Percentiles rank a stretch among this genome's conserved stretches.
These are phyloP conservation scores for Anorthoa munda DNA, from an alignment of 2,888 invertebrate species.

Conservation along the genomic window DNA sequence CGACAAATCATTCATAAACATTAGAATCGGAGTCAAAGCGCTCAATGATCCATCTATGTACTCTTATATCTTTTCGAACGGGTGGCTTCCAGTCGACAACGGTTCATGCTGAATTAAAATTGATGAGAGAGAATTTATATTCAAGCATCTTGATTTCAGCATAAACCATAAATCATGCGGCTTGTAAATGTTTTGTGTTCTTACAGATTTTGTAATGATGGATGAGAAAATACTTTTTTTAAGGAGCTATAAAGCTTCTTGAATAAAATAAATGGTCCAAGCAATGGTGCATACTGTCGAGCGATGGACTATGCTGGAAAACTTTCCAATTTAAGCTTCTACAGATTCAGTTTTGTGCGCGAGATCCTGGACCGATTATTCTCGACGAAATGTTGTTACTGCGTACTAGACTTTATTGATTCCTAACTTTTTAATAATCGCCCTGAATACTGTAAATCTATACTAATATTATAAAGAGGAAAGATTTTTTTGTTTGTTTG, in stretches of 20 bases:
- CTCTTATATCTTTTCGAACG: conserved; percentile 50
- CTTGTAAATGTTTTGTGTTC: conserved; percentile 66
- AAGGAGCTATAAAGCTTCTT: conserved; percentile 40
- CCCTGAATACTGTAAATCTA: too few species aligned
- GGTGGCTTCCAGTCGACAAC: conserved; percentile 63
- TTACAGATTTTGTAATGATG: conserved; percentile 58
- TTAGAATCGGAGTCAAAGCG: conserved; percentile 36
- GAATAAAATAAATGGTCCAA: conserved; percentile 42
- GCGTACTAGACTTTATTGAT: not conserved
- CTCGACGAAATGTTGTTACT: not conserved
- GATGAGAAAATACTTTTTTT: conserved; percentile 50
- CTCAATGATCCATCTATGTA: conserved; percentile 56
- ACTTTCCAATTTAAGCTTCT: conserved; percentile 15
- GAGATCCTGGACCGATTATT: not conserved
- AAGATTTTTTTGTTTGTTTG: too few species aligned
- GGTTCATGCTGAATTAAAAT: conserved; percentile 71
- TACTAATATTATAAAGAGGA: too few species aligned
- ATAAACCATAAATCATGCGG: conserved; percentile 69
- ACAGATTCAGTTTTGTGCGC: not conserved
- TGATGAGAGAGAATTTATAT: conserved; percentile 71
- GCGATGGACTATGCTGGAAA: conserved; percentile 3
- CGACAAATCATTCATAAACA: conserved; percentile 37
- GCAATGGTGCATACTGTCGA: conserved; percentile 23
- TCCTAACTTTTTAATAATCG: not conserved
- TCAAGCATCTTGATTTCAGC: conserved; percentile 72